Evolutionary conservation across 2,797 vertebrate species (phyloP).

Genomic region (Dryobates pubescens): DNA sequence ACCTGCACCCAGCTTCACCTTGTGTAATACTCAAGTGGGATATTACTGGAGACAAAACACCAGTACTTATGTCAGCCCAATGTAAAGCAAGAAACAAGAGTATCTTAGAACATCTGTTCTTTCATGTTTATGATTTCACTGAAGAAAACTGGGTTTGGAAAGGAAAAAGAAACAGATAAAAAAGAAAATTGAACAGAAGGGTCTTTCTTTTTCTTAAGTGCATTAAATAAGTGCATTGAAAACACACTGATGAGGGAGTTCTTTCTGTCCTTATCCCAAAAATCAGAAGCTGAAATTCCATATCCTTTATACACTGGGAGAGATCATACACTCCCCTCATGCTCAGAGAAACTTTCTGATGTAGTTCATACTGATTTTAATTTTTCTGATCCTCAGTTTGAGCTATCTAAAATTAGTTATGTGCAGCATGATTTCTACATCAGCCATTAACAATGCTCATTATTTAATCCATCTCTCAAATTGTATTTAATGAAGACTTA

Average conservation of each 20-base stretch:
- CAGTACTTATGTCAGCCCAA: not conserved
- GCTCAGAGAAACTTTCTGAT: not conserved
- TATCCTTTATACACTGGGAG: not conserved
- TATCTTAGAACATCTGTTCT: not conserved
- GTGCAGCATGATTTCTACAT: conserved; percentile 51
- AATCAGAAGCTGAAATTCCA: not conserved
- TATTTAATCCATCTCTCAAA: conserved; percentile 65
- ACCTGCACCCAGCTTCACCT: not conserved
- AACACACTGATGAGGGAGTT: not conserved
- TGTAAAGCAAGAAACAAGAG: not conserved
- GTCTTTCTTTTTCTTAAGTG: not conserved
- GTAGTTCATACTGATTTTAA: conserved; percentile 1
- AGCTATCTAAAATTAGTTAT: conserved; percentile 47
- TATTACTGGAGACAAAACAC: not conserved
- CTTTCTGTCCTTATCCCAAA: not conserved
- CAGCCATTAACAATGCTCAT: conserved; percentile 53
- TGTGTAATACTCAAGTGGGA: not conserved
- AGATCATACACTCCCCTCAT: not conserved
- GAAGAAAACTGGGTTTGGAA: not conserved
- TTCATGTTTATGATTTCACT: not conserved
- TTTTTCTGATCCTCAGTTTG: conserved; percentile 7
- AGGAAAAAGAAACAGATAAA: not conserved
- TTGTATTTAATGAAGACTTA: conserved; percentile 67
- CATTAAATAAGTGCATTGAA: not conserved
- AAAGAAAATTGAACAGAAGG: not conserved